Evolutionary conservation across 2,888 invertebrate species (phyloP).

Genomic region (Caenorhabditis zanzibari): DNA sequence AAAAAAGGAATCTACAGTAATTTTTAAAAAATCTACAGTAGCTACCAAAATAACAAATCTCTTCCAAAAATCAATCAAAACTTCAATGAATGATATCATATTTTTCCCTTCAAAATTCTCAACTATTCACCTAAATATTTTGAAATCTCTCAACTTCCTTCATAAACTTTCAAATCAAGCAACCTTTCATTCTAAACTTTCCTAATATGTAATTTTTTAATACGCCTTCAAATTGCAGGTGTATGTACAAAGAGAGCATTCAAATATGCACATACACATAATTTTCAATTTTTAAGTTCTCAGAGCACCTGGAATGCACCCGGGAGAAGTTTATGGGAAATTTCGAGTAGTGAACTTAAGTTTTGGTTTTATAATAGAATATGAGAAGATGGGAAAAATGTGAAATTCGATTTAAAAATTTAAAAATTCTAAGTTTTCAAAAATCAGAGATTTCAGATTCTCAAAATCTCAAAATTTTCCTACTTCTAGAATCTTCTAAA

Average conservation of each 20-base stretch:
- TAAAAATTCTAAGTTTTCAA: background rate
- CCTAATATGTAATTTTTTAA: background rate
- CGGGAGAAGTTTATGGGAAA: background rate
- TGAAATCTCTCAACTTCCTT: background rate
- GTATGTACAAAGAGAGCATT: background rate
- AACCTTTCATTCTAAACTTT: slow-evolving; percentile 1
- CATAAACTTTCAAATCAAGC: background rate
- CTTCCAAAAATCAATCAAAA: too few species aligned
- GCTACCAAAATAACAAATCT: too few species aligned
- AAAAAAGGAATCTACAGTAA: too few species aligned
- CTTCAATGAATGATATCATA: too few species aligned
- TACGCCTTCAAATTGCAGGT: background rate
- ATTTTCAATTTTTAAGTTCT: background rate
- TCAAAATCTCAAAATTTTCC: background rate
- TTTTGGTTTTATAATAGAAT: background rate
- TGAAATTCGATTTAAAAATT: background rate
- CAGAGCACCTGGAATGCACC: slow-evolving; percentile 30
- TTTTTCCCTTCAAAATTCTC: too few species aligned
- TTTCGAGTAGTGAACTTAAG: background rate
- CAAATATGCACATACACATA: too few species aligned
- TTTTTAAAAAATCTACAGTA: too few species aligned
- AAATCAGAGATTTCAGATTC: background rate
- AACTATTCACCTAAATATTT: too few species aligned
- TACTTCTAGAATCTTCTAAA: too few species aligned
- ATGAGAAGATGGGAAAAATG: too few species aligned